Evolutionary conservation across 1,140 invertebrate species (phyloP), one percentile per base, ranked within the genome.

Genomic region (Drepana arcuata): DNA sequence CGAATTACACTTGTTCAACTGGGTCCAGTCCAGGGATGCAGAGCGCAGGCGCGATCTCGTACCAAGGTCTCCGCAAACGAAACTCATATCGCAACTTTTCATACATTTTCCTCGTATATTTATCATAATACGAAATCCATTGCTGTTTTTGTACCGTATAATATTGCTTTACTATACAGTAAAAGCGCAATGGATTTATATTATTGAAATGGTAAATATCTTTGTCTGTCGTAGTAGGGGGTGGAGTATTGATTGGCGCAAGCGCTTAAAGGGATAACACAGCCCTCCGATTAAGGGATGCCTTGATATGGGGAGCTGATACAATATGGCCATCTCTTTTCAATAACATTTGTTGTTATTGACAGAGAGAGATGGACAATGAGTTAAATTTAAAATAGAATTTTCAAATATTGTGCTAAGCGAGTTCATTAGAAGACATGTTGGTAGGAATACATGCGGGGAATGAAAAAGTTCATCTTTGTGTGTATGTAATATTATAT

Each of bases 221-320:
- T n/a, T 13, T 5, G 25, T 3, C n/a, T 23, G 37, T 31, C 43
- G 18, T 54, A 37, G 52, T 70, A 65, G 29, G 13, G 38, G 45
- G 41, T 13, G 33, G 21, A 41, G 49, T 79, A 79, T 79, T 67
- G 74, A 79, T 79, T 68, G 58, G 59, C 74, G 74, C 74, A 77
- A 51, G 74, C 74, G 74, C 62, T 55, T 41, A 34, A 55, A 47
- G 12, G 25, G 24, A 53, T 56, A 65, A 37, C 55, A 57, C 44
- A 60, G 60, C 62, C 62, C 62, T 36, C 11, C 16, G 31, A 31
- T 12, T 33, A 27, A 50, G 41, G 41, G 4, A 21, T 5, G 4
- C 4, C 18, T 21, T 21, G 18, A 5, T 5, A 21, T 5, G 4
- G 18, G 4, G 9, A 21, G 4, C 18, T 5, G 4, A 21, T 9